Evolutionary conservation across 2,888 invertebrate species (phyloP).

Genomic region (Xestia ashworthii): DNA sequence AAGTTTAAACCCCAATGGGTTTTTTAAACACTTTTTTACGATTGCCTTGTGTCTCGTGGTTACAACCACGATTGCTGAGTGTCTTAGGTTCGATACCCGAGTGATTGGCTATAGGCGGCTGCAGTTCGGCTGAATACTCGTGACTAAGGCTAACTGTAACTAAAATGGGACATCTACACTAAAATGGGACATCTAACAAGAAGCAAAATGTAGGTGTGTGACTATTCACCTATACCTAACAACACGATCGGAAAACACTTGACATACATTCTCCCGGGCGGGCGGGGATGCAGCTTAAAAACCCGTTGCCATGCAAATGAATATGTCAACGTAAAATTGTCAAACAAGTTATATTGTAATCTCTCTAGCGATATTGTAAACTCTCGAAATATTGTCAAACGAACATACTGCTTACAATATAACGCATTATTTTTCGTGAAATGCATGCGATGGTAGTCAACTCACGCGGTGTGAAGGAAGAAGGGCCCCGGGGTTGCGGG

Average conservation of each 20-base stretch:
- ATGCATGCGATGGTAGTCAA: no score
- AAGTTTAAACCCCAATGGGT: not conserved
- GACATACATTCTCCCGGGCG: conserved; percentile 13
- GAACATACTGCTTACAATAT: no score
- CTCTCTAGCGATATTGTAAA: no score
- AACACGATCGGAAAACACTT: conserved; percentile 39
- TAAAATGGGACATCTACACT: not conserved
- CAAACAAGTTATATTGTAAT: no score
- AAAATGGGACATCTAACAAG: not conserved
- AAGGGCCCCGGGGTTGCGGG: no score
- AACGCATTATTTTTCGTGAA: no score
- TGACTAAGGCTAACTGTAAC: not conserved
- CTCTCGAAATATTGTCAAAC: no score
- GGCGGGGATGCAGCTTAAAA: conserved; percentile 1
- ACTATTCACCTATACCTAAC: not conserved
- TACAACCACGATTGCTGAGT: not conserved
- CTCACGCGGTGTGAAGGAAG: no score
- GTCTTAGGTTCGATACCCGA: not conserved
- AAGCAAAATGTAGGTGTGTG: not conserved
- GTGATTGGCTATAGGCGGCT: no score
- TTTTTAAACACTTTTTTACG: not conserved
- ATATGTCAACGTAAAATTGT: no score
- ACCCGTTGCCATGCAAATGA: conserved; percentile 26
- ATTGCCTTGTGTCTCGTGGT: no score
- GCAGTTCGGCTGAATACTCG: not conserved